Percentiles rank a stretch among this genome's conserved stretches.
phyloP scores from a whole-genome alignment of 37 sponge, comb jelly and placozoan species.

The Aplysina aerophoba region DNA sequence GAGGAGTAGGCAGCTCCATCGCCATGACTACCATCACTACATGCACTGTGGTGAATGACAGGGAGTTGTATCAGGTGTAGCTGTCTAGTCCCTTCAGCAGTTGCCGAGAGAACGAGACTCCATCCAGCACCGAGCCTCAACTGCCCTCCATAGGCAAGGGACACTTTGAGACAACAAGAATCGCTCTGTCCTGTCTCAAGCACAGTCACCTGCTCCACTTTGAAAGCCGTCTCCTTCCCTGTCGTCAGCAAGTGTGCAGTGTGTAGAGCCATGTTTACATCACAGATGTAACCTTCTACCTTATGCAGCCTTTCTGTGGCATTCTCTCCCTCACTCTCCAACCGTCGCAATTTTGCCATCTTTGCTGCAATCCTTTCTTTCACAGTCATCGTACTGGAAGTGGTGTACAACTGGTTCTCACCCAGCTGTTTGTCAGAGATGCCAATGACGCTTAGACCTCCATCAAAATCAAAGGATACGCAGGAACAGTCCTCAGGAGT shows the following conservation, averaged over 20 bases:
- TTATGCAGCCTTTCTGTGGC: background rate
- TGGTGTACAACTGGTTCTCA: too few relatives aligned
- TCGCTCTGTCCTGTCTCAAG: background rate
- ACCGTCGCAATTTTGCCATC: background rate
- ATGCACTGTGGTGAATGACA: too few relatives aligned
- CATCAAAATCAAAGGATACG: too few relatives aligned
- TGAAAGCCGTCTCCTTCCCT: background rate
- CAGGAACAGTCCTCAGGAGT: too few relatives aligned
- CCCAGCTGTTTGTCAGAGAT: too few relatives aligned
- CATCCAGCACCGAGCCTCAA: conserved; percentile 22
- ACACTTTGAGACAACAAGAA: background rate
- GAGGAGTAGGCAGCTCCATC: background rate
- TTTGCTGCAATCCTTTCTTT: too few relatives aligned
- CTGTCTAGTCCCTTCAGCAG: background rate
- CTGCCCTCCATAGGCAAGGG: conserved; percentile 5
- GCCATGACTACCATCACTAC: too few relatives aligned
- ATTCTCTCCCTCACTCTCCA: background rate
- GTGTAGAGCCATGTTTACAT: conserved; percentile 1
- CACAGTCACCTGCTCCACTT: background rate
- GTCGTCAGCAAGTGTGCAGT: background rate
- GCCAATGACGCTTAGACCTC: too few relatives aligned
- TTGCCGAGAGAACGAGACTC: background rate
- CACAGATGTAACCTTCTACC: background rate
- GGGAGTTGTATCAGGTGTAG: background rate
- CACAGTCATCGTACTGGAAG: too few relatives aligned